Evolutionary conservation across 2,113 vertebrate species (phyloP).

Genomic region (Gymnogyps californianus): DNA sequence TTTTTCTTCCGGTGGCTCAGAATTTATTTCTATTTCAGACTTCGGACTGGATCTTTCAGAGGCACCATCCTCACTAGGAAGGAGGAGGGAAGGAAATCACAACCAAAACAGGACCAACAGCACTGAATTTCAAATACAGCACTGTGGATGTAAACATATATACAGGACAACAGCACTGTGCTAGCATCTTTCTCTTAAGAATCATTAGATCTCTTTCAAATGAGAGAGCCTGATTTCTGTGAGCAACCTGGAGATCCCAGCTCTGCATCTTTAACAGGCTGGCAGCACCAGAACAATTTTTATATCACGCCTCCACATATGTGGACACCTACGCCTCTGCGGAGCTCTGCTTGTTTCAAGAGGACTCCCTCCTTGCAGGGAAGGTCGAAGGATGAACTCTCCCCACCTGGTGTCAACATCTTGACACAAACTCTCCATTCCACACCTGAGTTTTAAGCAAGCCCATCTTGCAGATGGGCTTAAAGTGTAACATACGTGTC

Average conservation of each 20-base stretch:
- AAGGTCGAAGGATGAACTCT: not conserved
- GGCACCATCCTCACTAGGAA: constrained; percentile 82
- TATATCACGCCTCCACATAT: rapidly evolving
- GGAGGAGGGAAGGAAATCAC: constrained; percentile 55
- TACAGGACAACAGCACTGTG: not conserved
- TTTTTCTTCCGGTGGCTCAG: constrained; percentile 88
- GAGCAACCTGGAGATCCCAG: not conserved
- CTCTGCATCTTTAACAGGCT: not conserved
- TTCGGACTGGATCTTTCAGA: constrained; percentile 90
- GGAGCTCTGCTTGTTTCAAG: not conserved
- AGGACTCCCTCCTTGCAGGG: not conserved
- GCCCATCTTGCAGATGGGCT: not conserved
- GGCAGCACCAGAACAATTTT: not conserved
- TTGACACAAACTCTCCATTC: not conserved
- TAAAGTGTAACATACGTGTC: constrained; percentile 82
- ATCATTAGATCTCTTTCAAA: not conserved
- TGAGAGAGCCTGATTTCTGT: not conserved
- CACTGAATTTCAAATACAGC: not conserved
- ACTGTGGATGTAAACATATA: not conserved
- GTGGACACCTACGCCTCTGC: not conserved
- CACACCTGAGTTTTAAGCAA: not conserved
- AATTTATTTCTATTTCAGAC: constrained; percentile 85
- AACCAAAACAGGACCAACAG: not conserved
- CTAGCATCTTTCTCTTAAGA: not conserved
- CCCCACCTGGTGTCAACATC: not conserved